A percentile compares a stretch with the other conserved stretches of the same genome.
phyloP scores from a whole-genome alignment of 2,888 invertebrate genomes.

The Chamaedrilus cognettii region DNA sequence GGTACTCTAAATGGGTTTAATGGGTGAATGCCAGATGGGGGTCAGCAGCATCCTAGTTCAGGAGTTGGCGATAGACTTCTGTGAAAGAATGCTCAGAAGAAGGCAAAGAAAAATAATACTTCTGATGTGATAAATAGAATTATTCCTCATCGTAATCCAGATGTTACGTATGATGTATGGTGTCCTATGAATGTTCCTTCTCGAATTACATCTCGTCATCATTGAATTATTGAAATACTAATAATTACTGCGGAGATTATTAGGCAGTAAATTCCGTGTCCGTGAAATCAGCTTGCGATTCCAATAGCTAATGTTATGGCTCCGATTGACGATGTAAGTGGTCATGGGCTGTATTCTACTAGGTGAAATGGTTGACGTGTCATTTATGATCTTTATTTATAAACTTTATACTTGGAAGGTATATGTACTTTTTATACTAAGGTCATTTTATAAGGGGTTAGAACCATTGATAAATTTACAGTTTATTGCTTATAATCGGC shows the following conservation, averaged over 20 bases:
- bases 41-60: slow-evolving; percentile 69
- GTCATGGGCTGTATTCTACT: slow-evolving; percentile 47
- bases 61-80: slow-evolving; percentile 64
- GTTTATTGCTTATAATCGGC: slow-evolving; percentile 35
- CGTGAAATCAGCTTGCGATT: slow-evolving; percentile 38
- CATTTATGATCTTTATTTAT: slow-evolving; percentile 28
- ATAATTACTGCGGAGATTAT: slow-evolving; percentile 37
- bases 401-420: slow-evolving; percentile 36
- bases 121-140: slow-evolving; percentile 75
- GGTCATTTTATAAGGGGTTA: slow-evolving; percentile 21
- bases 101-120: slow-evolving; percentile 68
- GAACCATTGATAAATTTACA: slow-evolving; percentile 34
- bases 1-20: slow-evolving; percentile 75
- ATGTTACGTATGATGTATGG: slow-evolving; percentile 66
- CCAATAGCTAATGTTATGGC: slow-evolving; percentile 42
- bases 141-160: slow-evolving; percentile 71
- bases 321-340: slow-evolving; percentile 40
- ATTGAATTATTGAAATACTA: slow-evolving; percentile 41
- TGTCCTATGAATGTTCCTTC: slow-evolving; percentile 71
- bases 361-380: slow-evolving; percentile 40
- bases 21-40: slow-evolving; percentile 67
- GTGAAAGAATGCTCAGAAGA: slow-evolving; percentile 68
- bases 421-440: slow-evolving; percentile 36
- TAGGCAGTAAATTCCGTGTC: slow-evolving; percentile 20
- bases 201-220: slow-evolving; percentile 63